Evolutionary conservation across 2,888 invertebrate genomes (phyloP).

Genomic region (Platycheirus rosarum): DNA sequence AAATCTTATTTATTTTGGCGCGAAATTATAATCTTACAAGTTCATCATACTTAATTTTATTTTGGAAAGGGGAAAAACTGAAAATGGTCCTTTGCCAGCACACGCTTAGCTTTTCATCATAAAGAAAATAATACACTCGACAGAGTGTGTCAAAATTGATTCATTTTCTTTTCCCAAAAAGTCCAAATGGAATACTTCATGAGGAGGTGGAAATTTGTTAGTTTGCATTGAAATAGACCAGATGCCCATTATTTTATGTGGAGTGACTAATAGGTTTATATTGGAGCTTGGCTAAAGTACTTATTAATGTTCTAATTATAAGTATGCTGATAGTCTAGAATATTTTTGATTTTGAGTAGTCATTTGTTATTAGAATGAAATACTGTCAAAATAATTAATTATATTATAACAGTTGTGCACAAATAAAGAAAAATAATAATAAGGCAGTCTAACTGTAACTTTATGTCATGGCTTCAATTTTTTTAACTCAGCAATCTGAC

Average conservation of each 20-base stretch:
- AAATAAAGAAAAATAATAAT: no score
- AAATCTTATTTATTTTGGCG: slow-evolving; percentile 30
- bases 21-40: slow-evolving; percentile 41
- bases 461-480: no score
- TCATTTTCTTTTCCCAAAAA: not conserved
- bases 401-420: no score
- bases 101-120: slow-evolving; percentile 35
- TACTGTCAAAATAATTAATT: no score
- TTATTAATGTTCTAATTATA: slow-evolving; percentile 53
- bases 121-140: slow-evolving; percentile 23
- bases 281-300: slow-evolving; percentile 5
- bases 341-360: slow-evolving; percentile 19
- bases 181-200: slow-evolving; percentile 14
- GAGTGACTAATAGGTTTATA: slow-evolving; percentile 49
- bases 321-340: slow-evolving; percentile 9
- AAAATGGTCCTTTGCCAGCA: slow-evolving; percentile 50
- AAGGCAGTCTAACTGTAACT: no score
- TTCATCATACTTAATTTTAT: slow-evolving; percentile 30
- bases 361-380: slow-evolving; percentile 11
- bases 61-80: slow-evolving; percentile 22
- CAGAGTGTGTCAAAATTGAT: not conserved
- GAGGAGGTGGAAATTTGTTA: slow-evolving; percentile 22
- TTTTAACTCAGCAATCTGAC: no score
- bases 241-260: slow-evolving; percentile 51
- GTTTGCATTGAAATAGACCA: slow-evolving; percentile 62